These are phyloP conservation scores for Magallana nippona DNA, from an alignment of 2,888 invertebrate species.

Conservation along the genomic window DNA sequence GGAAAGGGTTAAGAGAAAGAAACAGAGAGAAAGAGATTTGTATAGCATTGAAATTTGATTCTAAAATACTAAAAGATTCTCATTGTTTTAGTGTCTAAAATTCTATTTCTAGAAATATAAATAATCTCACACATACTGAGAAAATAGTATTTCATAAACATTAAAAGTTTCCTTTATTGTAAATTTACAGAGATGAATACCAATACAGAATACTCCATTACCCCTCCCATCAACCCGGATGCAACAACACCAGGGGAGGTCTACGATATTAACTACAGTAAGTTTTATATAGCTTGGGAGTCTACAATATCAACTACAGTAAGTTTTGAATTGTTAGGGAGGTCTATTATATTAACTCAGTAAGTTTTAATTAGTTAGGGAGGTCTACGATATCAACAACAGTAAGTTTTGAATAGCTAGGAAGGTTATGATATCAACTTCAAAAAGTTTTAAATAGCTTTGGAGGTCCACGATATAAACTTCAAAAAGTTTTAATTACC, in stretches of 20 bases:
- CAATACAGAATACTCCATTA: slow-evolving; percentile 32
- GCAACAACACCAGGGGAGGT: slow-evolving; percentile 64
- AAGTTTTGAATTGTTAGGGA: not conserved
- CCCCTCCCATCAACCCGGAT: slow-evolving; percentile 68
- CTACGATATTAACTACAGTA: slow-evolving; percentile 67
- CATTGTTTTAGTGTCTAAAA: no score
- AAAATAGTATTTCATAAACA: no score
- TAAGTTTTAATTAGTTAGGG: not conserved
- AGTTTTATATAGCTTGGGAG: slow-evolving; percentile 36
- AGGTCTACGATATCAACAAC: not conserved
- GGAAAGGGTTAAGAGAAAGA: no score
- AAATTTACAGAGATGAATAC: not conserved
- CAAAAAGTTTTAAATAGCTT: not conserved
- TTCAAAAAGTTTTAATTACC: not conserved
- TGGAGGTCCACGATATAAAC: not conserved
- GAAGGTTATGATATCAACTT: not conserved
- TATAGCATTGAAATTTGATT: no score
- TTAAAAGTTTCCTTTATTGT: no score
- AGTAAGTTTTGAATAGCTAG: not conserved
- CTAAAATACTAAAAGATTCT: no score
- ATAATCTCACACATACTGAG: no score
- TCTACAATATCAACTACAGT: not conserved
- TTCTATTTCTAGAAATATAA: no score
- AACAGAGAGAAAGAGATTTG: no score
- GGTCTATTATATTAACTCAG: not conserved